Base-by-base conservation (phyloP, 1,140 invertebrate genomes). In the Sinella curviseta region DNA sequence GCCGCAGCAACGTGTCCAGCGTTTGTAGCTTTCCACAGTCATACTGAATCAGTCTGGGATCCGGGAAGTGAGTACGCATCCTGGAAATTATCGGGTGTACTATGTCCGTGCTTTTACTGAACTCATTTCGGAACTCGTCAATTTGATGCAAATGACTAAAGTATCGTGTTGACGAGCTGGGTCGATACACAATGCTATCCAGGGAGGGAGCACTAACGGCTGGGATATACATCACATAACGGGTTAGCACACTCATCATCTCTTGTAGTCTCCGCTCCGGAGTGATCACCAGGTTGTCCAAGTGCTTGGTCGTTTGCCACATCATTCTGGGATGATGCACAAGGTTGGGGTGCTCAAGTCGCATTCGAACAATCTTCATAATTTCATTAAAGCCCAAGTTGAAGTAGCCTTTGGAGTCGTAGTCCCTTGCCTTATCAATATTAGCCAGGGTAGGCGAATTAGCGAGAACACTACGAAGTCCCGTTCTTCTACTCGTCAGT, bases 21-120 rank as follows among this genome's bases (percentile, higher is more conserved):
- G 78, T 77, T 77, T 83, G 82, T 12, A 83, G 75, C 48, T 86
- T 86, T 89, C 96, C 98, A 88, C 98, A 99, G 88, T 99, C 98
- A 87, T 99, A 99, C 86, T 99, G 97, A 85, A 99, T 99, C 33
- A 99, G 91, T 78, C 97, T 89, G n/a, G 96, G 92, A 88, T 99
- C 97, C 4, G 98, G 98, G 87, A 99, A 99, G 85, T 97, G 94
- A 0, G 97, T 96, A 54, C 90, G 89, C 91, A 93, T 93, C 0
- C 91, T 89, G 74, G 91, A 91, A n/a, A 90, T 89, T 34, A 95
- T 90, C 0, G 91, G 91, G 90, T 94, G 93, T 4, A 95, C 85
- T 14, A 92, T 82, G 0, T 89, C 86, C 57, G 90, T 84, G 74
- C 89, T 88, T 74, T 86, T 84, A 54, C 88, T 86, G 3, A 94